Conservation (phyloP, 1,140 invertebrate genomes). For the Lepidostoma basale region DNA sequence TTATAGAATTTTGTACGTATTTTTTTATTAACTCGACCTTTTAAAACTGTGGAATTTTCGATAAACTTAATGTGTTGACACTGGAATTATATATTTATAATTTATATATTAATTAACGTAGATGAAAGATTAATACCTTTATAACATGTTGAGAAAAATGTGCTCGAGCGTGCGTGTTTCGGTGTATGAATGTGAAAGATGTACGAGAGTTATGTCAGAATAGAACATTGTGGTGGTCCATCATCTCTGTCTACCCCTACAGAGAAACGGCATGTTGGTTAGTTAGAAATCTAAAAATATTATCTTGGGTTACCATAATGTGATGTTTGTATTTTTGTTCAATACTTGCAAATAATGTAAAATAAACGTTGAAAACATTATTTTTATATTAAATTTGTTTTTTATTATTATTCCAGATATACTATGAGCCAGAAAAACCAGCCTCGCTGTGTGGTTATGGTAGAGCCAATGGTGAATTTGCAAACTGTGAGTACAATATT, state of each 20-base stretch:
- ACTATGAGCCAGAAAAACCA: slow-evolving; percentile 36
- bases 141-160: no score
- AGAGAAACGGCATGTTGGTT: no score
- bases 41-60: background rate
- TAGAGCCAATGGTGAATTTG: slow-evolving; percentile 26
- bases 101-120: no score
- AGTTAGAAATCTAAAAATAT: background rate
- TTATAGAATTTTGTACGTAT: background rate
- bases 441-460: slow-evolving; percentile 21
- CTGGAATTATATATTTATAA: no score
- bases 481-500: no score
- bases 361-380: background rate
- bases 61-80: background rate
- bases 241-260: no score
- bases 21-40: background rate
- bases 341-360: background rate
- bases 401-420: slow-evolving; percentile 21
- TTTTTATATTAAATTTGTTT: background rate
- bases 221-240: no score
- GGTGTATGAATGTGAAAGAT: no score
- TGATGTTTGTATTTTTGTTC: background rate
- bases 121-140: no score
- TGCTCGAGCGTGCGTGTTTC: no score
- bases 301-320: background rate
- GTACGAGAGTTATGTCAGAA: no score